Evolutionary conservation across 2,797 vertebrate genomes (phyloP), one percentile per base, ranked within the genome.

Genomic region (Epinephelus malabaricus): DNA sequence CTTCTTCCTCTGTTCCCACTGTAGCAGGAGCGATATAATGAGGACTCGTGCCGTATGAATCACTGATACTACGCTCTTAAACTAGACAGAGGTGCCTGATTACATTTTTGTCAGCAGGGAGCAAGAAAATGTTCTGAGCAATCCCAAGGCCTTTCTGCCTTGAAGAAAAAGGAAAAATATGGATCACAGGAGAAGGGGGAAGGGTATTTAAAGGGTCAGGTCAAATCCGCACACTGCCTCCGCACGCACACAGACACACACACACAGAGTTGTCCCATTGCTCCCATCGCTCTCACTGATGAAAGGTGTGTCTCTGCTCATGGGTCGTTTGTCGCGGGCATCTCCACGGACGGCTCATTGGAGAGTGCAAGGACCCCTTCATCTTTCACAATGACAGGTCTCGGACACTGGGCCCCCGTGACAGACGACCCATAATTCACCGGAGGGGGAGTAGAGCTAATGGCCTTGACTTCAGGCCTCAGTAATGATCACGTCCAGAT

Each of bases 391-490:
- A 78, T 93, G 95, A 95, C 80, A 90, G 88, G 89, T 92, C 86
- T 89, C 88, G 91, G 94, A 91, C 91, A 91, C 83, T 46, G 92
- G 82, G 87, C 92, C 86, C 89, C 86, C 67, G 50, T 91, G 90
- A 95, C 93, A 92, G 94, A 94, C 87, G 92, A 95, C 90, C 90
- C 90, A 94, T 94, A 89, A 95, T 92, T 92, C 92, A 92, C 89
- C 75, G 72, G 81, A 79, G 87, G 86, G 77, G 66, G 66, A 72
- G 67, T 55, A 78, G 86, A 74, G 75, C 79, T 92, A 94, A 95
- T 95, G 90, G 90, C 90, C 91, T 94, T 90, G 92, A 92, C 89
- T 93, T 85, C 78, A 62, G 86, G 89, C 86, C 77, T 83, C 63
- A 66, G 84, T 92, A 94, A 94, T 93, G 90, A 92, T 91, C 83